These are phyloP conservation scores for Osmerus mordax DNA, from an alignment of 2,113 vertebrate genomes.

Conservation along the genomic window DNA sequence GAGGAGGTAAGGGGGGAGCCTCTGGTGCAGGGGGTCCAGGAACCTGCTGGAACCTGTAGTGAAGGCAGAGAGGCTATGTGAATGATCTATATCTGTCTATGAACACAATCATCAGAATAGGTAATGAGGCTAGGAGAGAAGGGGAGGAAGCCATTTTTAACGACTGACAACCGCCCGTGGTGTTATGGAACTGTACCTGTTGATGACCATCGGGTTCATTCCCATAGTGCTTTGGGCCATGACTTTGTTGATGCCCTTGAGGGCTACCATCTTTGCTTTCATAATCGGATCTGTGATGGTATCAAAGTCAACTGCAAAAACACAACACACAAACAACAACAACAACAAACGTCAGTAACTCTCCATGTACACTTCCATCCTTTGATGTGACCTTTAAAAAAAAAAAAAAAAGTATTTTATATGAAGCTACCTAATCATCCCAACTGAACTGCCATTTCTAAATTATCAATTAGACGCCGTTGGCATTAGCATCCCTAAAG, in stretches of 20 bases:
- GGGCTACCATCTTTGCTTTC: conserved; percentile 98
- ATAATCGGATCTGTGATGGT: conserved; percentile 95
- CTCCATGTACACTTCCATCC: neutral
- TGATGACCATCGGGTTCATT: conserved; percentile 86
- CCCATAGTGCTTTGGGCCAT: conserved; percentile 90
- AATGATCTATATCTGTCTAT: neutral
- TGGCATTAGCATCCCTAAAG: conserved; percentile 11
- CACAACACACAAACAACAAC: neutral
- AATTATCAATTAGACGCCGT: conserved; percentile 10
- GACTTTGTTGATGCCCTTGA: conserved; percentile 98
- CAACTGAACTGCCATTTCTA: neutral
- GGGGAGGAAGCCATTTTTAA: too few species aligned
- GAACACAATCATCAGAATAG: neutral
- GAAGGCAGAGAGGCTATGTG: neutral
- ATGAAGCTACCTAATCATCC: conserved; percentile 1
- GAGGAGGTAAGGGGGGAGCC: conserved; percentile 67
- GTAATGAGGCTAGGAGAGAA: neutral
- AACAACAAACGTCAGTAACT: neutral
- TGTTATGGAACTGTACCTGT: conserved; percentile 74
- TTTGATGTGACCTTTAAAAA: neutral
- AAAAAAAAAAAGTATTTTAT: neutral
- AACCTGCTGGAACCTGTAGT: conserved; percentile 77
- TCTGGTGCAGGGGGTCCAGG: conserved; percentile 68
- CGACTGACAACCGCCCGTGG: neutral
- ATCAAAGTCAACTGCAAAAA: conserved; percentile 80